Evolutionary conservation across 2,113 vertebrate genomes (phyloP).

Genomic region (Heptranchias perlo): DNA sequence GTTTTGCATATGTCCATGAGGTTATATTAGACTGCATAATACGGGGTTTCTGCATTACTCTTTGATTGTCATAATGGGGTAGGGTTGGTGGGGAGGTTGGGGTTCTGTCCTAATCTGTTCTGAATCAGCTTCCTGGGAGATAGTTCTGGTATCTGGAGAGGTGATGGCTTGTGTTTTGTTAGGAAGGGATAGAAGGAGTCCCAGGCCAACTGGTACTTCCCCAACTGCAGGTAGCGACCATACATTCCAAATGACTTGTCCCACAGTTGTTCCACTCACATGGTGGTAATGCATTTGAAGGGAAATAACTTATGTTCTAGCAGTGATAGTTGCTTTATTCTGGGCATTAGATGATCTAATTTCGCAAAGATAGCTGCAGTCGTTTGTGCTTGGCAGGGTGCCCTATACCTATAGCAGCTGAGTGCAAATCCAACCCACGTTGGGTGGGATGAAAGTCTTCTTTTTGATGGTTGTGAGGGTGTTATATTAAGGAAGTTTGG

Average conservation of each 20-base stretch:
- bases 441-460: too few species aligned
- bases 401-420: too few species aligned
- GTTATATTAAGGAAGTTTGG: background rate
- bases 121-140: background rate
- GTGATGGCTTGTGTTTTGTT: background rate
- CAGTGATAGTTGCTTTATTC: too few species aligned
- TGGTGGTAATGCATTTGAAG: background rate
- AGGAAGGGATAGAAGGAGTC: background rate
- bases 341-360: too few species aligned
- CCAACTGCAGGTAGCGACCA: background rate
- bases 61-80: too few species aligned
- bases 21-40: too few species aligned
- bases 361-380: too few species aligned
- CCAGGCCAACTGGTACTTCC: background rate
- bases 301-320: background rate
- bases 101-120: background rate
- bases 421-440: too few species aligned
- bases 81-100: background rate
- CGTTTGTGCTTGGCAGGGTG: too few species aligned
- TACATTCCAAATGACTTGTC: background rate
- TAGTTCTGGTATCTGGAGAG: background rate
- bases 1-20: too few species aligned
- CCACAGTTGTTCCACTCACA: background rate
- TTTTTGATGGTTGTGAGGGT: background rate
- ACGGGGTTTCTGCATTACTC: too few species aligned